Conservation (phyloP, 2,113 vertebrate genomes). For the Gallinago jamesoni region DNA sequence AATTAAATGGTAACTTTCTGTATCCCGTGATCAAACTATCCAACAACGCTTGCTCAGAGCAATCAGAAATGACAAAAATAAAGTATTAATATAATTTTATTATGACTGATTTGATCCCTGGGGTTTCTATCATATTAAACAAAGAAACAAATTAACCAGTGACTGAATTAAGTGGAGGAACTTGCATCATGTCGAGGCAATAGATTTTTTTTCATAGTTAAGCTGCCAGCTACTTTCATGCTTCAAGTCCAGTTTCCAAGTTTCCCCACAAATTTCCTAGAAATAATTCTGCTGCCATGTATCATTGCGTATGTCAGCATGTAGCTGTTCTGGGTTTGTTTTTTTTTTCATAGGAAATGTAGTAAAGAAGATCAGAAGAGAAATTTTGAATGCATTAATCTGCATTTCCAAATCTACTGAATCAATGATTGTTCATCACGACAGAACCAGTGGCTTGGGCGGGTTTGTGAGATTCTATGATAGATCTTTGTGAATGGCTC, state of each 20-base stretch:
- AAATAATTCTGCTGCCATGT: background rate
- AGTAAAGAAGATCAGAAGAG: background rate
- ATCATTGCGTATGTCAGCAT: background rate
- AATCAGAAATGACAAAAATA: conserved; percentile 65
- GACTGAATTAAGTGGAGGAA: conserved; percentile 62
- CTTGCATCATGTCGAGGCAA: conserved; percentile 37
- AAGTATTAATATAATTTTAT: conserved; percentile 69
- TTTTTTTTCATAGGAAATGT: background rate
- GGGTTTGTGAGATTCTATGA: background rate
- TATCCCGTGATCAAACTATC: conserved; percentile 52
- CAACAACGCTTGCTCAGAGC: conserved; percentile 61
- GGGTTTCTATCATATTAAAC: conserved; percentile 70
- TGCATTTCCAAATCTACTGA: background rate
- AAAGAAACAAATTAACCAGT: conserved; percentile 68
- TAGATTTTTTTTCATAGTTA: conserved; percentile 39
- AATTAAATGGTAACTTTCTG: conserved; percentile 70
- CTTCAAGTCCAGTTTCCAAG: conserved; percentile 6
- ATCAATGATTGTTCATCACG: background rate
- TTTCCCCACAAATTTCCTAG: background rate
- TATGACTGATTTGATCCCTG: conserved; percentile 63
- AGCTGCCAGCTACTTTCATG: conserved; percentile 5
- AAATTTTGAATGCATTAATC: background rate
- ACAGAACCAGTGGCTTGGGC: background rate
- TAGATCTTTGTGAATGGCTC: background rate
- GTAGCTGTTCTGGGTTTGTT: background rate